Base-by-base conservation (phyloP, 37 sponge, comb jelly and placozoan genomes). In the Ianthella basta region DNA sequence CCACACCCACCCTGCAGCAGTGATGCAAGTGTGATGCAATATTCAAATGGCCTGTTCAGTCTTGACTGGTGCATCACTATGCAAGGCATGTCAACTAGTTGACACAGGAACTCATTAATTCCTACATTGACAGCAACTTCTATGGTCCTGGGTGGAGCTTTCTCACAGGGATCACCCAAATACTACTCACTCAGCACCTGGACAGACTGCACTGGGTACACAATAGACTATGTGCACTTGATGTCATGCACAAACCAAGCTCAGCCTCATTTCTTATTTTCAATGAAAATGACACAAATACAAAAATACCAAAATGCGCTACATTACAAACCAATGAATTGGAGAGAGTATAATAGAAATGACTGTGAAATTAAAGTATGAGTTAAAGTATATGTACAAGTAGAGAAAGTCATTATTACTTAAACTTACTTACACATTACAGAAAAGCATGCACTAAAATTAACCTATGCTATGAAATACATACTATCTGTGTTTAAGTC, bases 181-280 rank as follows among this genome's bases (percentile, higher is more conserved):
- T 33, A 34, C 21, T 18, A 34, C 72, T 35, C 72, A 33, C 72
- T 23, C 72, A 72, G 38, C 72, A 72, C 35, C 35, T 72, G 72
- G 15, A 29, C 12, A 19, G 35, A 23, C 72, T 72, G 35, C 38
- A 21, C 38, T 12, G 12, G 12, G 30, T 0, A 39, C 38, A 23
- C 32, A 34, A 33, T 19, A 4, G 23, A 5, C 0, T 72, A 13
- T 4, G 6, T 34, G 15, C 36, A 23, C 1, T 72, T 68, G 69
- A 68, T 32, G 29, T 35, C 34, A 35, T 24, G 34, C 34, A 37
- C 38, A 37, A 33, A 34, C 34, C 23, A 33, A 23, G 38, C 35
- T 21, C 35, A 39, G 72, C 72, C 38, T 39, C 72, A 20, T 37
- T 39, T 39, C 38, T 72, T 34, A 39, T 33, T 4, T 32, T 21